phyloP scores from a whole-genome alignment of 2,888 invertebrate genomes.

The Cheilosia vulpina region DNA sequence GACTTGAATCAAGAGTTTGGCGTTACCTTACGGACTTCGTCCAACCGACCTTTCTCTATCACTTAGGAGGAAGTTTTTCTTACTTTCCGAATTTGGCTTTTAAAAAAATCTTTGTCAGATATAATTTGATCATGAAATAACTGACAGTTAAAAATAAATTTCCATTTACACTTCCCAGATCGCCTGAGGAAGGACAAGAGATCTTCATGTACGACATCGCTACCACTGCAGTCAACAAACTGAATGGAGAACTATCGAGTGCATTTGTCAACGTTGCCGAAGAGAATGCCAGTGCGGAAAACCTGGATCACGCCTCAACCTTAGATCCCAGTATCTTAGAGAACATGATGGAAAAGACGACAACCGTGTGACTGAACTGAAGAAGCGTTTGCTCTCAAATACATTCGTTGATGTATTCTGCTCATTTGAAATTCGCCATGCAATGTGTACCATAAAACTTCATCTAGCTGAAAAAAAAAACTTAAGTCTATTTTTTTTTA shows the following conservation, averaged over 20 bases:
- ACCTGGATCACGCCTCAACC: slow-evolving; percentile 85
- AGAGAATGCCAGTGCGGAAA: slow-evolving; percentile 89
- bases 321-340: slow-evolving; percentile 81
- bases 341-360: slow-evolving; percentile 80
- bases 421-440: slow-evolving; percentile 71
- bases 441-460: slow-evolving; percentile 77
- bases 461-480: slow-evolving; percentile 51
- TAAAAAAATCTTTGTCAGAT: no score
- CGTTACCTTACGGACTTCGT: no score
- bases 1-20: no score
- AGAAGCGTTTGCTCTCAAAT: background rate
- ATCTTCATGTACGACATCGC: slow-evolving; percentile 94
- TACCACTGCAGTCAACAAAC: slow-evolving; percentile 89
- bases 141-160: background rate
- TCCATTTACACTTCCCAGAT: slow-evolving; percentile 73
- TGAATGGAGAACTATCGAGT: slow-evolving; percentile 91
- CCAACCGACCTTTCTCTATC: no score
- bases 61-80: no score
- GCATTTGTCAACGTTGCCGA: slow-evolving; percentile 95
- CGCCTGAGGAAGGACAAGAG: slow-evolving; percentile 85
- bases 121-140: no score
- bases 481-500: slow-evolving; percentile 52
- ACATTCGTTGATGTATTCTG: slow-evolving; percentile 38
- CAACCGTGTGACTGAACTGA: slow-evolving; percentile 60
- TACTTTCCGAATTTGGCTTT: no score